phyloP scores from a whole-genome alignment of 2,113 vertebrate species.

The Centrocercus urophasianus region DNA sequence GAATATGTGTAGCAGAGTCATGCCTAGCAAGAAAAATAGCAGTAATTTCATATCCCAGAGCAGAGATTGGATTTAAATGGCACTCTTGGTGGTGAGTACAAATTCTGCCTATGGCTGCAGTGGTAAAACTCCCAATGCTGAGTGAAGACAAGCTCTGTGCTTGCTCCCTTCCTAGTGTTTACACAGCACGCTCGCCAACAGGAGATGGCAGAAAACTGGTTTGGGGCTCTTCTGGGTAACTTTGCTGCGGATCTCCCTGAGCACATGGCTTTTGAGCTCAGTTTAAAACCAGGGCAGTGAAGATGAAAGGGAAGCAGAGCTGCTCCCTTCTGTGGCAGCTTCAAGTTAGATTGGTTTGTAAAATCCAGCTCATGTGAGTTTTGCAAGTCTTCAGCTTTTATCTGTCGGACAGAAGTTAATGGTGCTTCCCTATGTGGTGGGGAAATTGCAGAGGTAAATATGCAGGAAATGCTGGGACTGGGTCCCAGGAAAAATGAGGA shows the following conservation, averaged over 20 bases:
- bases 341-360: fast-evolving
- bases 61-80: background rate
- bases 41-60: background rate
- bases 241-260: background rate
- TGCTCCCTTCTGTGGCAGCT: background rate
- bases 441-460: constrained; percentile 4
- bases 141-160: background rate
- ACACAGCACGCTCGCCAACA: background rate
- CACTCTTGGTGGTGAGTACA: fast-evolving
- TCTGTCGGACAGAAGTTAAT: constrained; percentile 6
- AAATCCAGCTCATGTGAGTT: background rate
- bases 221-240: background rate
- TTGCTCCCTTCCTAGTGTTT: background rate
- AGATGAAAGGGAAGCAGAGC: background rate
- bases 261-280: background rate
- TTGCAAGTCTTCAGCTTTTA: background rate
- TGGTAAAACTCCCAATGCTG: background rate
- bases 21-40: no score
- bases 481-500: constrained; percentile 9
- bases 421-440: background rate
- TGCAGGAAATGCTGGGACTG: background rate
- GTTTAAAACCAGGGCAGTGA: background rate
- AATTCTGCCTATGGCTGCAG: background rate
- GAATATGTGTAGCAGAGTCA: background rate
- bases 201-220: background rate